Evolutionary conservation across 2,797 vertebrate genomes (phyloP).

Genomic region (Muraenolepis orangiensis): DNA sequence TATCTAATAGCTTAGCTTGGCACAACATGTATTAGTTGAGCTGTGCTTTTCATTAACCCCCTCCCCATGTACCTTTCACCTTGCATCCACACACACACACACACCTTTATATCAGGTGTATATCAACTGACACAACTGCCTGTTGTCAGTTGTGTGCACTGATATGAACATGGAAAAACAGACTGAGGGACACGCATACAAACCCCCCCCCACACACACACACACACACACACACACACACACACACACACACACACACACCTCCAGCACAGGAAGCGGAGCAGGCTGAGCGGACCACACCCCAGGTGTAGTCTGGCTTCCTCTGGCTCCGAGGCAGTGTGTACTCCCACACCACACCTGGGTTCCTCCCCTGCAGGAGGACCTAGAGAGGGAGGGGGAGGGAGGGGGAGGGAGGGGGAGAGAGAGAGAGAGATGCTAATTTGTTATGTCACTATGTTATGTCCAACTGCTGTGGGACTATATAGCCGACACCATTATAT

Average conservation of each 20-base stretch:
- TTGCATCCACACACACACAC: slow-evolving; percentile 5
- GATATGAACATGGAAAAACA: neutral
- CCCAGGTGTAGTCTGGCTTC: slow-evolving; percentile 83
- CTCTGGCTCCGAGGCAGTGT: slow-evolving; percentile 78
- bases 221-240: slow-evolving; percentile 44
- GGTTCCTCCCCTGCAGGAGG: slow-evolving; percentile 93
- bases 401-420: slow-evolving; percentile 26
- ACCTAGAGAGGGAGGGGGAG: slow-evolving; percentile 69
- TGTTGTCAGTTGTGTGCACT: neutral
- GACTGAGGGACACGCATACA: neutral
- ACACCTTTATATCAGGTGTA: no score
- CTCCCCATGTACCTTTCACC: neutral
- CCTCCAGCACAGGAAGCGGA: slow-evolving; percentile 86
- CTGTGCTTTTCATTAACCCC: slow-evolving; percentile 54
- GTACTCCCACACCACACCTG: slow-evolving; percentile 91
- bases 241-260: slow-evolving; percentile 40
- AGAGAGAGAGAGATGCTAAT: neutral
- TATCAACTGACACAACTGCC: neutral
- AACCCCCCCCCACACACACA: slow-evolving; percentile 19
- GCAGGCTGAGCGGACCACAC: slow-evolving; percentile 83
- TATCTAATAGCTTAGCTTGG: neutral
- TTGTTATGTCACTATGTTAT: no score
- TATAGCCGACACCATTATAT: no score
- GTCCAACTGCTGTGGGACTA: no score
- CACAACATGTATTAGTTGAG: slow-evolving; percentile 36